Evolutionary conservation across 2,113 vertebrate species (phyloP), one percentile per base, ranked within the genome.

Genomic region (Ariopsis seemanni): DNA sequence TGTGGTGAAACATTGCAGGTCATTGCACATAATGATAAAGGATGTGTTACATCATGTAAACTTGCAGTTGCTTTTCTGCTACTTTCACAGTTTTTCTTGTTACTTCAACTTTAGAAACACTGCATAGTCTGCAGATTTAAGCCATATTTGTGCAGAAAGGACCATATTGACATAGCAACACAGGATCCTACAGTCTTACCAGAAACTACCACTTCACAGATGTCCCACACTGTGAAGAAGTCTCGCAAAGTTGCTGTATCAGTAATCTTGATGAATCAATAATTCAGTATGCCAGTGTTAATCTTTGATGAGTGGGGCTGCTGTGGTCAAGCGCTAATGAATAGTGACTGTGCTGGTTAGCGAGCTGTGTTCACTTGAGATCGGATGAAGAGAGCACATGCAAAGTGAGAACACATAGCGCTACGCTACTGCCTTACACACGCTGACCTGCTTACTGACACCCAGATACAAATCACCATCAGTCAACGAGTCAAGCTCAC

Each of bases 311-410:
- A 92, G 82, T 86, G 92, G 92, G 90, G 86, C 91, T 93, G 90
- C 93, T 95, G 92, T 95, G 94, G 95, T 95, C 95, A 96, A 93
- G 93, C 92, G 91, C 91, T 96, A 94, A 95, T 95, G 94, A 95
- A 96, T 94, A 91, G 85, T 94, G 93, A 92, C 92, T 60, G 22
- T 91, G 91, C 90, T 89, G 92, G 57, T 89, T 85, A 88, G 86
- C 82, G 78, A 72, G 34, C 83, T 82, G 82, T n/a, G 63, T 81
- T 83, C 77, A 83, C 42, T 86, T 52, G 84, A 48, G 86, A 63
- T 63, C 9, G 50, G 52, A 82, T 88, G 72, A 89, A 85, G 65
- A 72, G 77, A 60, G n/a, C 1, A 53, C 30, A 88, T 20, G 1
- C 25, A 30, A 58, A 89, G 85, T 79, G 42, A 50, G 78, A 18